Base-by-base conservation (phyloP, 1,140 invertebrate genomes). In the Scaptomyza montana region DNA sequence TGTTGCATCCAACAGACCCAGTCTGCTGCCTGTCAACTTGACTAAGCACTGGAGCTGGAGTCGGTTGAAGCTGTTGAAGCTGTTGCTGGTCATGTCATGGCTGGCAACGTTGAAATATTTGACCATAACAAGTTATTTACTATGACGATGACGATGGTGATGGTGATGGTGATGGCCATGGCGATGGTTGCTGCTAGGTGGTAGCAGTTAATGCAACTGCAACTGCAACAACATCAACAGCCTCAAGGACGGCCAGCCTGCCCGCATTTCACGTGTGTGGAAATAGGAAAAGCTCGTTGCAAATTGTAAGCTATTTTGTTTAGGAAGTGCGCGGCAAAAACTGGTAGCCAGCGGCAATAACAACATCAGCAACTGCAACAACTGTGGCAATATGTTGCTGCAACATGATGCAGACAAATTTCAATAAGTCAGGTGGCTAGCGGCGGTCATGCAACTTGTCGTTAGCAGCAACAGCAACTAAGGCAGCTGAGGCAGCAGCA, bases 51-150 rank as follows among this genome's bases (percentile, higher is more conserved):
- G 47, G 30, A n/a, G 39, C 39, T 53, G 43, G 28, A 30, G 45
- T 45, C 33, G 41, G n/a, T 9, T 30, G 49, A 8, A 19, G 12
- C 5, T 13, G 10, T 51, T 39, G 51, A n/a, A 30, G 60, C 19
- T 47, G 59, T 12, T 36, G 47, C 54, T 59, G 73, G 30, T 62
- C 66, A 33, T 54, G 49, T 55, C 63, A 74, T 55, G 60, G 47
- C 67, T 61, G 60, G 59, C 50, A 75, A 71, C 76, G 77, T 64
- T 73, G 59, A 85, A 74, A 72, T 80, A 82, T 77, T 79, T 66
- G 77, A 82, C 73, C 79, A 77, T 79, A 87, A 87, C 84, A 84
- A 89, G 84, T 89, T 89, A 89, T 89, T 89, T 89, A 89, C 84
- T 89, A 89, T 77, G 79, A 87, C 73, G 80, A 78, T 67, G 76